Evolutionary conservation across 1,140 invertebrate genomes (phyloP).

Genomic region (Calycopis cecrops): DNA sequence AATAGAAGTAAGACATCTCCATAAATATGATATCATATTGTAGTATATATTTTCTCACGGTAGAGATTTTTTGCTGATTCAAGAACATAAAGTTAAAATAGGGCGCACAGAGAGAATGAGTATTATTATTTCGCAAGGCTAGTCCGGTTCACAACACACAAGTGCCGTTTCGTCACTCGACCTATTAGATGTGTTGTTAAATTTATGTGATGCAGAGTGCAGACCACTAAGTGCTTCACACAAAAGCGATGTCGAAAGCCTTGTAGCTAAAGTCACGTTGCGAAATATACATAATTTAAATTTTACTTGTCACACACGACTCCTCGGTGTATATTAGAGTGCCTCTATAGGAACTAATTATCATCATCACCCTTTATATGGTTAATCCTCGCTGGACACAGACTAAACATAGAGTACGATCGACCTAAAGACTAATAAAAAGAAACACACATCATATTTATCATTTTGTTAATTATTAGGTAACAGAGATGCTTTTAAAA

Average conservation of each 20-base stretch:
- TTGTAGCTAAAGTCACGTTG: constrained; percentile 10
- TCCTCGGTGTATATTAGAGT: too few relatives aligned
- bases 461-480: too few relatives aligned
- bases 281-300: constrained; percentile 15
- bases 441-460: too few relatives aligned
- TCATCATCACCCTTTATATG: too few relatives aligned
- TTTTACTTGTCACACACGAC: constrained; percentile 2
- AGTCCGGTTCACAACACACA: constrained; percentile 17
- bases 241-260: constrained; percentile 14
- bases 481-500: too few relatives aligned
- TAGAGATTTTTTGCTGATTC: constrained; percentile 5
- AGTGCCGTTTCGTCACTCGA: constrained; percentile 16
- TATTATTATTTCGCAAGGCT: constrained; percentile 14
- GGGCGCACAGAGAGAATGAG: constrained; percentile 5
- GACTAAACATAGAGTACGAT: too few relatives aligned
- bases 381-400: too few relatives aligned
- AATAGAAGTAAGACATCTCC: too few relatives aligned
- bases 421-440: too few relatives aligned
- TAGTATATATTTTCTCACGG: constrained; percentile 6
- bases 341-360: too few relatives aligned
- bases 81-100: not conserved
- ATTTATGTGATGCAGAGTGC: constrained; percentile 4
- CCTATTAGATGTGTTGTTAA: constrained; percentile 16
- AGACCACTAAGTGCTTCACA: constrained; percentile 31
- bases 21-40: too few relatives aligned